Conservation (phyloP, 2,888 invertebrate species). For the Glaucopsyche alexis region DNA sequence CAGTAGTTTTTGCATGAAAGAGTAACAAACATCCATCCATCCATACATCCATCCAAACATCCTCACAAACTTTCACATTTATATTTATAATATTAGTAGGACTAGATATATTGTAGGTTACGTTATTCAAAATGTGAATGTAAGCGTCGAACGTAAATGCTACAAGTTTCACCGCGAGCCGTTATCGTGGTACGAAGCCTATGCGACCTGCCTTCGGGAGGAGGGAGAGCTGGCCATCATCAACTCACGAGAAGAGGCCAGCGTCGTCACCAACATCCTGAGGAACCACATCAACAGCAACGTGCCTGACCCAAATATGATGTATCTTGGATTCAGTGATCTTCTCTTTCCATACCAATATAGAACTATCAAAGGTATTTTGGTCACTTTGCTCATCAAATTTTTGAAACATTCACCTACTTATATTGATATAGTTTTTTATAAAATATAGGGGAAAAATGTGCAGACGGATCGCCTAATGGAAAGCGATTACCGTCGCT, state of each 20-base stretch:
- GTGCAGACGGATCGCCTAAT: no score
- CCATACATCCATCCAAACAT: no score
- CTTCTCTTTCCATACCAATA: slow-evolving; percentile 56
- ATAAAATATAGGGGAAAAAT: no score
- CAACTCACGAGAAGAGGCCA: slow-evolving; percentile 53
- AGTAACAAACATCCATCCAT: no score
- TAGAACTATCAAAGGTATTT: slow-evolving; percentile 51
- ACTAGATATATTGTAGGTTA: slow-evolving; percentile 44
- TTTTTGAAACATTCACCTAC: no score
- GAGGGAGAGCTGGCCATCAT: slow-evolving; percentile 52
- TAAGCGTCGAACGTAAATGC: slow-evolving; percentile 46
- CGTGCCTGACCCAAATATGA: slow-evolving; percentile 51
- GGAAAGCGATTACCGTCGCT: no score
- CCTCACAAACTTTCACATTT: no score
- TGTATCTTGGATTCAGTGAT: slow-evolving; percentile 56
- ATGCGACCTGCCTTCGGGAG: slow-evolving; percentile 50
- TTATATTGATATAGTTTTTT: no score
- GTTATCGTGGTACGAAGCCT: slow-evolving; percentile 55
- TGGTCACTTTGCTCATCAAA: no score
- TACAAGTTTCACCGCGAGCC: slow-evolving; percentile 56
- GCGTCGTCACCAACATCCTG: slow-evolving; percentile 48
- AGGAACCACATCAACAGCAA: slow-evolving; percentile 49
- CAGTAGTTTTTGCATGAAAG: no score
- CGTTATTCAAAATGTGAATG: slow-evolving; percentile 39
- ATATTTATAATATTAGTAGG: no score